Conservation (phyloP, 2,888 invertebrate genomes). For the Rhagium mordax region DNA sequence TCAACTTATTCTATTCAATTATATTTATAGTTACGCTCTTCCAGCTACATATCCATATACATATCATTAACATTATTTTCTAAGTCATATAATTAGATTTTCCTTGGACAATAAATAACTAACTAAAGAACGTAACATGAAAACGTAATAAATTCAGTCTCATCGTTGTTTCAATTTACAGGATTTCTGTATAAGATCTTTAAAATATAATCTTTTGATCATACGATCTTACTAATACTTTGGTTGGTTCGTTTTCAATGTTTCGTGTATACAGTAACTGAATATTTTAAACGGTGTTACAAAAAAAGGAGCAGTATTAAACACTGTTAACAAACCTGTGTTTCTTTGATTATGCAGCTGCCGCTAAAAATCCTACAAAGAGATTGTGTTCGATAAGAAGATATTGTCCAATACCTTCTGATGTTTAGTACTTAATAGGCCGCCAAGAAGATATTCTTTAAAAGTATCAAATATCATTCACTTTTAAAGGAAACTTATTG, state of each 20-base stretch:
- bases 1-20: no score
- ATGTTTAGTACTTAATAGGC: constrained; percentile 10
- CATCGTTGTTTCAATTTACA: no score
- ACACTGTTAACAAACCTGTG: background rate
- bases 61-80: no score
- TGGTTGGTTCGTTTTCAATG: background rate
- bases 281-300: background rate
- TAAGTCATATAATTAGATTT: no score
- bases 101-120: no score
- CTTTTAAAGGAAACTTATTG: background rate
- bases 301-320: background rate
- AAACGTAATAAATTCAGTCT: no score
- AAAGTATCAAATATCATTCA: background rate
- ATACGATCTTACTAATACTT: no score
- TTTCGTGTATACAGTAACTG: background rate
- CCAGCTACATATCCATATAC: no score
- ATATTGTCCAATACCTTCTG: background rate
- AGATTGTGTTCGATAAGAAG: constrained; percentile 2
- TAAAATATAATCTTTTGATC: background rate
- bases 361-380: background rate
- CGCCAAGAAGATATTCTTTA: background rate
- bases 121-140: no score
- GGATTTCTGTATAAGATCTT: no score
- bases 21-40: no score
- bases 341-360: background rate